Evolutionary conservation across 1,140 invertebrate genomes (phyloP).

Genomic region (Aphis craccivora): DNA sequence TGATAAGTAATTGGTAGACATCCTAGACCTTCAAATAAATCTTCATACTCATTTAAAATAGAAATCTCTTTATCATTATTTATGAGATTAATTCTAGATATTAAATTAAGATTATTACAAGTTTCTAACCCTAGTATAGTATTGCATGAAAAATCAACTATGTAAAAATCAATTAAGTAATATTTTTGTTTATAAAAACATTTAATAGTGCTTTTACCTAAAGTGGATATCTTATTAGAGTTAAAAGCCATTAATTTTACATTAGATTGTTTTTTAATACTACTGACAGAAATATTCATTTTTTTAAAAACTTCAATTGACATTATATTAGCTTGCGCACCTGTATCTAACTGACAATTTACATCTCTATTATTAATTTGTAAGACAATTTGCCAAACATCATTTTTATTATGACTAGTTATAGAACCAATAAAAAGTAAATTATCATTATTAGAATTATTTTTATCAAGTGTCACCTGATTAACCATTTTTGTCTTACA

Average conservation of each 20-base stretch:
- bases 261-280: not conserved
- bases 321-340: conserved; percentile 17
- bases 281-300: not conserved
- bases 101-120: no score
- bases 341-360: not conserved
- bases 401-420: not conserved
- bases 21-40: conserved; percentile 22
- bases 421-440: not conserved
- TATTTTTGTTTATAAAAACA: no score
- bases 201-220: no score
- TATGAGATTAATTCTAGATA: no score
- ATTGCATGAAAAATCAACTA: not conserved
- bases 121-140: not conserved
- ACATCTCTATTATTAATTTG: not conserved
- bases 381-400: not conserved
- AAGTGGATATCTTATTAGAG: not conserved
- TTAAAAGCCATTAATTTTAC: not conserved
- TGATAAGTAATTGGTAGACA: no score
- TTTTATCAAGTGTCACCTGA: not conserved
- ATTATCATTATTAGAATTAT: not conserved
- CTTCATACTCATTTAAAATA: no score
- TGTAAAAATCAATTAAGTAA: no score
- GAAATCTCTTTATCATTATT: no score
- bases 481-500: not conserved
- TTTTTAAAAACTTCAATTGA: not conserved